Percentiles rank a stretch among this genome's conserved stretches.
phyloP scores from a whole-genome alignment of 2,797 vertebrate genomes.

The Danionella dracula region DNA sequence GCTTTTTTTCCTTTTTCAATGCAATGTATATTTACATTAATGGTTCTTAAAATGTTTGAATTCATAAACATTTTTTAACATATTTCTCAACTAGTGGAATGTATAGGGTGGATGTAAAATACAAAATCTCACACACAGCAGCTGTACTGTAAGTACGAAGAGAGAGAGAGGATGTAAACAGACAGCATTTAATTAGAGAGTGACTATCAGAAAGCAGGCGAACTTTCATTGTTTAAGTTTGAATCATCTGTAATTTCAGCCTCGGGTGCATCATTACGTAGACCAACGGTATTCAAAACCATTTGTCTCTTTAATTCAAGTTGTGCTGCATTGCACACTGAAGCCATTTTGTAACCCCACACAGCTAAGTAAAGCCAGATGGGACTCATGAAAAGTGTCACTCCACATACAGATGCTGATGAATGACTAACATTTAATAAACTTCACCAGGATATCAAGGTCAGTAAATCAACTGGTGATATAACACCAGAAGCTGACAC shows the following conservation, averaged over 20 bases:
- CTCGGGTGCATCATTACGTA: not conserved
- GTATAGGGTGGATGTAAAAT: no score
- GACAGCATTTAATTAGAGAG: not conserved
- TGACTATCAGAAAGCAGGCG: not conserved
- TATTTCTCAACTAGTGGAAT: no score
- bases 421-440: constrained; percentile 2
- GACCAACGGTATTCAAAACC: not conserved
- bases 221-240: not conserved
- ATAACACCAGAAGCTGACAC: not conserved
- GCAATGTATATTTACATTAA: not conserved
- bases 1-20: not conserved
- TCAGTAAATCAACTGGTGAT: not conserved
- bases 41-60: not conserved
- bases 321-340: no score
- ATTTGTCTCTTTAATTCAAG: not conserved
- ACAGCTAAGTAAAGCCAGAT: not conserved
- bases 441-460: constrained; percentile 2
- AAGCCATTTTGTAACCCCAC: not conserved
- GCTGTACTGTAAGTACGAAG: not conserved
- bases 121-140: not conserved
- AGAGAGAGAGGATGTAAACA: not conserved
- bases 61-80: no score
- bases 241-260: not conserved
- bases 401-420: not conserved
- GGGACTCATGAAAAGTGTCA: not conserved